Evolutionary conservation across 23 tunicate species (phyloP).

Genomic region (Halocynthia roretzi): DNA sequence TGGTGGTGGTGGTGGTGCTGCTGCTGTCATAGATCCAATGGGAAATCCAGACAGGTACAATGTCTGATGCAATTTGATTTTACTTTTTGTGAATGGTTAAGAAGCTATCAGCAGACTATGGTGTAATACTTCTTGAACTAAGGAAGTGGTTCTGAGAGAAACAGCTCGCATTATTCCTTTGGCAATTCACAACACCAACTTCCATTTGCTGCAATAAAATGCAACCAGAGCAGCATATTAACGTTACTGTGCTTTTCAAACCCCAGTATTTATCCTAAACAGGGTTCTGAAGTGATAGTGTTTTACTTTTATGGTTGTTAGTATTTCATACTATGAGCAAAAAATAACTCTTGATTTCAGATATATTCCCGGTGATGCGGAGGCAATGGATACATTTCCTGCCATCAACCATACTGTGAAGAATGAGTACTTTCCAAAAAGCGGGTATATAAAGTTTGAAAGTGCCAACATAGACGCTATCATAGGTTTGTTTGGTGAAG

Average conservation of each 20-base stretch:
- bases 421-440: constrained; percentile 61
- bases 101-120: too few relatives aligned
- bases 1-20: constrained; percentile 26
- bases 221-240: too few relatives aligned
- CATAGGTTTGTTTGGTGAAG: constrained; percentile 10
- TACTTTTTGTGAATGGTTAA: background rate
- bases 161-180: too few relatives aligned
- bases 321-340: too few relatives aligned
- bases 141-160: too few relatives aligned
- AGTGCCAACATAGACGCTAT: constrained; percentile 40
- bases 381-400: constrained; percentile 19
- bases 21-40: constrained; percentile 12
- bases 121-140: too few relatives aligned
- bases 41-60: constrained; percentile 13
- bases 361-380: constrained; percentile 15
- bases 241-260: too few relatives aligned
- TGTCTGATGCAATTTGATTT: background rate
- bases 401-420: background rate
- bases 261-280: too few relatives aligned
- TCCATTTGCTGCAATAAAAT: too few relatives aligned
- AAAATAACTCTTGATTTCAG: background rate
- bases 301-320: too few relatives aligned
- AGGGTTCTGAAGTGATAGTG: too few relatives aligned
- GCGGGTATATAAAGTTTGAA: constrained; percentile 47
- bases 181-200: too few relatives aligned